Conservation (phyloP, 2,888 invertebrate species). For the Melangyna quadrimaculata region DNA sequence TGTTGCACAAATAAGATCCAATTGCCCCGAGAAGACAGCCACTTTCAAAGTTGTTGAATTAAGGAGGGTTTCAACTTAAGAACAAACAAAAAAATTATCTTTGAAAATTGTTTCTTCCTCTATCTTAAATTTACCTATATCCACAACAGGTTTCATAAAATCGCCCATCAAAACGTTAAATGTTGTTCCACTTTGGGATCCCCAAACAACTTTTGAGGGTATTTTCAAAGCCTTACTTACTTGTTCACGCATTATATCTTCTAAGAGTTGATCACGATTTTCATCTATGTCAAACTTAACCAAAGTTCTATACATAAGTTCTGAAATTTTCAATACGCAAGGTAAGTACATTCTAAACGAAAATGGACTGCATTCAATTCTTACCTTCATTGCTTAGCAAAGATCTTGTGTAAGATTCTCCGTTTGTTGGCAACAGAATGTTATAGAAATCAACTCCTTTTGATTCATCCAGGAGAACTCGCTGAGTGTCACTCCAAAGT, state of each 20-base stretch:
- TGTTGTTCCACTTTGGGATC: constrained; percentile 83
- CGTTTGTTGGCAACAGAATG: constrained; percentile 82
- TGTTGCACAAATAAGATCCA: constrained; percentile 92
- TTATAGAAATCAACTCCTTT: constrained; percentile 91
- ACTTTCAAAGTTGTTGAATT: constrained; percentile 86
- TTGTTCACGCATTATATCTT: constrained; percentile 86
- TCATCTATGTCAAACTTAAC: constrained; percentile 77
- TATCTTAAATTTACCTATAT: constrained; percentile 82
- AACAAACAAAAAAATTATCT: not conserved
- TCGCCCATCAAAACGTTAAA: constrained; percentile 84
- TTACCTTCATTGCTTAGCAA: constrained; percentile 45
- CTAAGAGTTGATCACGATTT: constrained; percentile 77
- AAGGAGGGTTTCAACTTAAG: constrained; percentile 86
- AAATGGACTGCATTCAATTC: not conserved
- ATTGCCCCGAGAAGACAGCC: constrained; percentile 89
- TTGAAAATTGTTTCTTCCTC: no score
- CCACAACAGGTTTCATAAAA: constrained; percentile 91
- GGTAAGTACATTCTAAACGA: not conserved
- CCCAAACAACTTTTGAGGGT: constrained; percentile 85
- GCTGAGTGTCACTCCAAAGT: constrained; percentile 86
- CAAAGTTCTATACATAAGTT: constrained; percentile 78
- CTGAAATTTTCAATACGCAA: not conserved
- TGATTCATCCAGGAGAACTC: constrained; percentile 84
- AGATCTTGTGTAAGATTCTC: constrained; percentile 78
- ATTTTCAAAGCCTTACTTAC: constrained; percentile 87